phyloP scores from a whole-genome alignment of 2,888 invertebrate genomes.

The Spisula subtruncata region DNA sequence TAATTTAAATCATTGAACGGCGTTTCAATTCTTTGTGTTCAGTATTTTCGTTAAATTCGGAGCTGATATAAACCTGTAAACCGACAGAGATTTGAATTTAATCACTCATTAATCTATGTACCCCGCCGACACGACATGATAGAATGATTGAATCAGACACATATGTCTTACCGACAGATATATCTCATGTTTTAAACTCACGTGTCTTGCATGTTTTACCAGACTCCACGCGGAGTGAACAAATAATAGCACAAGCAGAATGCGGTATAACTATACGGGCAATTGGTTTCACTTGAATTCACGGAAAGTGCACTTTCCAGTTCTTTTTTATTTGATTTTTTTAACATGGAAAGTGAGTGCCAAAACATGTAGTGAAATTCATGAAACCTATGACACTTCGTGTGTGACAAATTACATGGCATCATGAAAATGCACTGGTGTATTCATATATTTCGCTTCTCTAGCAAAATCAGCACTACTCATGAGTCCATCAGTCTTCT shows the following conservation, averaged over 20 bases:
- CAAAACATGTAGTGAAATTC: no score
- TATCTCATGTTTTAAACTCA: background rate
- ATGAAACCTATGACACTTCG: background rate
- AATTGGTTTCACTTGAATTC: background rate
- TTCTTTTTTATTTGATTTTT: no score
- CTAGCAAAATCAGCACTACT: background rate
- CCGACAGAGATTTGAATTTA: background rate
- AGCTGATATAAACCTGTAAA: background rate
- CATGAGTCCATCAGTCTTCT: no score
- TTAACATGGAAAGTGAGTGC: no score
- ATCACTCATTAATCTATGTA: constrained; percentile 14
- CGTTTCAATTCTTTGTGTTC: background rate
- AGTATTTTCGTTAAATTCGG: background rate
- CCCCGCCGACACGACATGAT: constrained; percentile 3
- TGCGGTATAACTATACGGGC: background rate
- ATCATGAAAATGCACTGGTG: background rate
- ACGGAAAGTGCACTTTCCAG: background rate
- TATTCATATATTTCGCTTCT: background rate
- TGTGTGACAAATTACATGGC: background rate
- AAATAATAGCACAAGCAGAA: background rate
- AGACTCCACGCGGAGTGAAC: background rate
- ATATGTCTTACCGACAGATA: background rate
- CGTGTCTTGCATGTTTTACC: background rate
- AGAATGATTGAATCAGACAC: background rate
- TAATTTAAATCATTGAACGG: background rate